A percentile compares a stretch with the other conserved stretches of the same genome.
These are phyloP conservation scores for Pipa parva DNA, from an alignment of 2,113 vertebrate species.

Conservation along the genomic window DNA sequence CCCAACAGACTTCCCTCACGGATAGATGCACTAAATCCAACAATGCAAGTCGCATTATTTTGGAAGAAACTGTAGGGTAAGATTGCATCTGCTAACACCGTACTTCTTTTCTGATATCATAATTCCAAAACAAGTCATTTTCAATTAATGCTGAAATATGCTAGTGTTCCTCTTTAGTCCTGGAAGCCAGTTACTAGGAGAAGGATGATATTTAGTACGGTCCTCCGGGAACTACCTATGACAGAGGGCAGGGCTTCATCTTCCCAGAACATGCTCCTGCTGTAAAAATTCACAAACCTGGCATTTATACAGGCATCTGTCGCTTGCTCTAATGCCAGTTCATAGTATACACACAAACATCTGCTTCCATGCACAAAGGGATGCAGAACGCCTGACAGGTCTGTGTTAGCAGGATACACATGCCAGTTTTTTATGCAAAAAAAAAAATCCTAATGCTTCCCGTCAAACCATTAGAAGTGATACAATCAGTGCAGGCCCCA, in stretches of 20 bases:
- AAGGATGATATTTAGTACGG: constrained; percentile 71
- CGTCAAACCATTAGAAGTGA: constrained; percentile 98
- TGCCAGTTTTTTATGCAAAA: constrained; percentile 91
- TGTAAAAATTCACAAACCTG: constrained; percentile 94
- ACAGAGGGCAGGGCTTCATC: constrained; percentile 81
- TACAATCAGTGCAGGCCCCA: constrained; percentile 95
- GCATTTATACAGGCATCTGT: constrained; percentile 97
- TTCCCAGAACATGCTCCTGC: constrained; percentile 87
- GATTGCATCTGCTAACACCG: background rate
- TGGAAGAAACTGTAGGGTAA: too few species aligned
- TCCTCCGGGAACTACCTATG: constrained; percentile 84
- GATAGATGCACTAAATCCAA: too few species aligned
- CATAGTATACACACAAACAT: constrained; percentile 95
- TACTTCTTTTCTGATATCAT: constrained; percentile 47
- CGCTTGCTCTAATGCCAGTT: constrained; percentile 89
- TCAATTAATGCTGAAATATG: constrained; percentile 63
- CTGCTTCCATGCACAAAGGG: constrained; percentile 90
- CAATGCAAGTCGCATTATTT: too few species aligned
- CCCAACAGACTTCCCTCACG: too few species aligned
- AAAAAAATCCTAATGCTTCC: constrained; percentile 90
- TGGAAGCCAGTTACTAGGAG: constrained; percentile 73
- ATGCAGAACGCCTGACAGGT: constrained; percentile 88
- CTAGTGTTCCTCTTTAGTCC: constrained; percentile 57
- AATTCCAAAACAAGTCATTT: constrained; percentile 51
- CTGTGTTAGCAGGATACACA: constrained; percentile 82